Base-by-base conservation (phyloP, 2,888 invertebrate genomes). In the Ennomos erosarius region DNA sequence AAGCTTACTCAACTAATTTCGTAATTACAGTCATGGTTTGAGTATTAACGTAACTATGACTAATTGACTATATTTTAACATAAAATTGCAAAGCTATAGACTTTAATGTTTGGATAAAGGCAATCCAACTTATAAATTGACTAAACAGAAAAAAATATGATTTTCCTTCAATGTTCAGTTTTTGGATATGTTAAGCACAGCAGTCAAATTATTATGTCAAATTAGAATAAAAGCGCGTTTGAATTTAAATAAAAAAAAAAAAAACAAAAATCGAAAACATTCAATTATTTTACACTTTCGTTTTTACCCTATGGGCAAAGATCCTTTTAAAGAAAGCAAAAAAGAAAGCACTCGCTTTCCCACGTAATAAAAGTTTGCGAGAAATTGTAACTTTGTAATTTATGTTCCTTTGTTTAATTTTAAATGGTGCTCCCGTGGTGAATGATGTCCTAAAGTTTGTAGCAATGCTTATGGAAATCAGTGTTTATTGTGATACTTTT, bases 381-480 rank as follows among this genome's bases (percentile, higher is more conserved):
- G 62, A 65, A 67, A 69, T 66, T 44, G 40, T 60, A 59, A 68
- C 64, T 69, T 16, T 73, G 78, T 81, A 78, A 83, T 85, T 85
- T 84, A 86, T 84, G 77, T 70, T 66, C 75, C 81, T 78, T 82
- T 82, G 81, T 81, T 75, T 64, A 51, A 62, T 53, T 54, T 63
- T 60, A 62, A 64, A 70, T 64, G 70, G 69, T 26, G 70, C 71
- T 69, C 63, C 70, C 62, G 53, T 38, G 47, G 55, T 58, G 66
- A 58, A 53, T 57, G 60, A 61, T 65, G 59, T 40, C 55, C 48
- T 48, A 37, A 53, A 61, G 47, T 62, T 55, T 62, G 45, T 35
- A 46, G 46, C 36, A 40, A 33, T 57, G 40, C 40, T 39, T 48
- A 46, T 52, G 53, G 39, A 53, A 58, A 52, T 49, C 49, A 35